These are phyloP conservation scores for Pseudomugil tenellus DNA, from an alignment of 2,797 vertebrate genomes.

Conservation along the genomic window DNA sequence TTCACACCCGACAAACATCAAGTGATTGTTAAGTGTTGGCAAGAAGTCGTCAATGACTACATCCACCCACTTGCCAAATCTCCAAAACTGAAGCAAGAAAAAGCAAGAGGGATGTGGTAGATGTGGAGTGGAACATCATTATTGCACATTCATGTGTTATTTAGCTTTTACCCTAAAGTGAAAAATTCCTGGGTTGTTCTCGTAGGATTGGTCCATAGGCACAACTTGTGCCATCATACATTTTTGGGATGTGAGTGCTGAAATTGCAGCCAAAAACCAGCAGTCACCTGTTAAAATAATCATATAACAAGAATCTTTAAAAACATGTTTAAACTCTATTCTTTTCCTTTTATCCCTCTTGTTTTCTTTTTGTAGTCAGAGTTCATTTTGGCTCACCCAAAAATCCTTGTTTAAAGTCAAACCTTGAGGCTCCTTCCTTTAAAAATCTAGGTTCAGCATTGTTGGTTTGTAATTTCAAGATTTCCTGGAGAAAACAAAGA, in stretches of 20 bases:
- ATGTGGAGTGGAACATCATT: background rate
- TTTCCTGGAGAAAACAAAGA: slow-evolving; percentile 38
- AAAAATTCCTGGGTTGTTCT: slow-evolving; percentile 75
- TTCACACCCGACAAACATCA: slow-evolving; percentile 76
- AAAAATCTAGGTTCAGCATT: slow-evolving; percentile 33
- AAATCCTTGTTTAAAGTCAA: slow-evolving; percentile 71
- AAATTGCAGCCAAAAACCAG: slow-evolving; percentile 78
- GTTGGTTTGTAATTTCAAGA: slow-evolving; percentile 38
- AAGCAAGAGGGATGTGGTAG: background rate
- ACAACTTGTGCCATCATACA: slow-evolving; percentile 63
- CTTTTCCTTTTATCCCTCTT: background rate
- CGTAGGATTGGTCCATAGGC: slow-evolving; percentile 70
- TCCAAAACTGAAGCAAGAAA: slow-evolving; percentile 75
- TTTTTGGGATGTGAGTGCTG: slow-evolving; percentile 69
- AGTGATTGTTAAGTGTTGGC: slow-evolving; percentile 45
- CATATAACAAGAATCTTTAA: background rate
- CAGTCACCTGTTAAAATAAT: slow-evolving; percentile 66
- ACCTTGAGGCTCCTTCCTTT: slow-evolving; percentile 57
- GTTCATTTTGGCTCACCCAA: slow-evolving; percentile 56
- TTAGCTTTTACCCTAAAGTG: slow-evolving; percentile 74
- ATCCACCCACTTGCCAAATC: slow-evolving; percentile 80
- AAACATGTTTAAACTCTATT: background rate
- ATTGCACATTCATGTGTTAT: background rate
- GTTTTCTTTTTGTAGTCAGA: background rate
- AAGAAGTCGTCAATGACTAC: slow-evolving; percentile 81